Evolutionary conservation across 2,113 vertebrate species (phyloP).

Genomic region (Mirounga angustirostris): DNA sequence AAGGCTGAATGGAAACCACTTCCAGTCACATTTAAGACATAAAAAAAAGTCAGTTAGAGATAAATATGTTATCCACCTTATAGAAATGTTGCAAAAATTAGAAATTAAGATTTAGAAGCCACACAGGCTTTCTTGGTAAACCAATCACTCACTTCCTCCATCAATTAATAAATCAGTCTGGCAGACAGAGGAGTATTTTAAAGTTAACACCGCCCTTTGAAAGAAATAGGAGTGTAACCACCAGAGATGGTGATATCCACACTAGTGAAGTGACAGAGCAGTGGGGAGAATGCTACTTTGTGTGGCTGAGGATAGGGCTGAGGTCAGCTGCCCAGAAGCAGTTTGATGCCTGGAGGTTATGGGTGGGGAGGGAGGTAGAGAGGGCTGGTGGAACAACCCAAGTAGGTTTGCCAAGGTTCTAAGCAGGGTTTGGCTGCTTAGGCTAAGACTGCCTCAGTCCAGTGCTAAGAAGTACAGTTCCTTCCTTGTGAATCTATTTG

Average conservation of each 20-base stretch:
- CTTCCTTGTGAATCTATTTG: slow-evolving; percentile 70
- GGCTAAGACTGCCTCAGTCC: slow-evolving; percentile 37
- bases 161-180: background rate
- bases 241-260: background rate
- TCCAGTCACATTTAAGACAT: background rate
- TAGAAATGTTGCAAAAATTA: background rate
- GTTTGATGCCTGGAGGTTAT: slow-evolving; percentile 47
- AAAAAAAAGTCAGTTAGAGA: background rate
- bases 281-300: slow-evolving; percentile 25
- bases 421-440: slow-evolving; percentile 37
- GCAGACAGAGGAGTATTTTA: background rate
- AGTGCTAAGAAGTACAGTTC: slow-evolving; percentile 5
- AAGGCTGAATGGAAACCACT: background rate
- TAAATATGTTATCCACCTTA: background rate
- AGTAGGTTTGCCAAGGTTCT: slow-evolving; percentile 40
- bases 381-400: background rate
- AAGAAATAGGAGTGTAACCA: background rate
- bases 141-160: background rate
- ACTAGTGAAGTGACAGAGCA: background rate
- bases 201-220: background rate
- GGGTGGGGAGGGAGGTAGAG: background rate
- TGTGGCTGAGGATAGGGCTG: slow-evolving; percentile 39
- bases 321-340: slow-evolving; percentile 26
- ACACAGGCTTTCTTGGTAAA: background rate
- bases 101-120: background rate